A percentile compares a stretch with the other conserved stretches of the same genome.
Evolutionary conservation across 2,113 vertebrate genomes (phyloP).

Genomic region (Megaceryle torquata): DNA sequence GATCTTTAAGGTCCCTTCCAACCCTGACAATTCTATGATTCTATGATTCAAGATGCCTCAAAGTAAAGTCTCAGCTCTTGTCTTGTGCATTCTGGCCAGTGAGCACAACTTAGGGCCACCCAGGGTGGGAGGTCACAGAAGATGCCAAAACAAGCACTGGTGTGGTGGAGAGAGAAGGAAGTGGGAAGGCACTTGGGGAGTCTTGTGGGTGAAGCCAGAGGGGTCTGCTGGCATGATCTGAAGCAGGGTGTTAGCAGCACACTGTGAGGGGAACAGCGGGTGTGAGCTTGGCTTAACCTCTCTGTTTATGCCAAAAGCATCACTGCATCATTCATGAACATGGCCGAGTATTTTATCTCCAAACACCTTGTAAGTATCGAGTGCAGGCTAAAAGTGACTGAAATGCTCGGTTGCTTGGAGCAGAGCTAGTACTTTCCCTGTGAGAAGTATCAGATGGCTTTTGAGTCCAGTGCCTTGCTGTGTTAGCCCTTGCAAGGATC

Average conservation of each 20-base stretch:
- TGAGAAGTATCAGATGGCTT: not conserved
- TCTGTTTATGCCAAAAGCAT: not conserved
- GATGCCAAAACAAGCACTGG: not conserved
- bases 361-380: not conserved
- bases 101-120: not conserved
- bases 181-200: rapidly evolving
- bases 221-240: not conserved
- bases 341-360: not conserved
- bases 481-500: not conserved
- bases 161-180: not conserved
- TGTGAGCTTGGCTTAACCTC: not conserved
- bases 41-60: not conserved
- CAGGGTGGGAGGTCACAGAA: not conserved
- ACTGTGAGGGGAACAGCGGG: not conserved
- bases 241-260: not conserved
- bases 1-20: no score
- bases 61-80: not conserved
- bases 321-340: not conserved
- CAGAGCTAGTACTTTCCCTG: not conserved
- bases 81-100: rapidly evolving
- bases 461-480: not conserved
- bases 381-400: not conserved
- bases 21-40: no score
- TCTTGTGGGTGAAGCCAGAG: rapidly evolving
- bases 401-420: not conserved